phyloP scores from a whole-genome alignment of 1,140 invertebrate species.

The Zaprionus gabonicus region DNA sequence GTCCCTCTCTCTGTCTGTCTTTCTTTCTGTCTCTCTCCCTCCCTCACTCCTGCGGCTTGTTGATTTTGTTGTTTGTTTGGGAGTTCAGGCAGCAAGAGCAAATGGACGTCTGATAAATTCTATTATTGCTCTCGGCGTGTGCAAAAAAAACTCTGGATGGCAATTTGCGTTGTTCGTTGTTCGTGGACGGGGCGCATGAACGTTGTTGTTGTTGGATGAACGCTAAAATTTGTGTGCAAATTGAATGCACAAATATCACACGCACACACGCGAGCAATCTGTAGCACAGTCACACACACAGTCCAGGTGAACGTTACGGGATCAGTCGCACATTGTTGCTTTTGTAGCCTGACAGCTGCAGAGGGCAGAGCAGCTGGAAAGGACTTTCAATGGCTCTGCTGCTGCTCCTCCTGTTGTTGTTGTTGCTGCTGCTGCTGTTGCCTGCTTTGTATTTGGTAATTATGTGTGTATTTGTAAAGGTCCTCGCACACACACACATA shows the following conservation, averaged over 20 bases:
- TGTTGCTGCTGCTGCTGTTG: slow-evolving; percentile 17
- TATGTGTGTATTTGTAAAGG: slow-evolving; percentile 34
- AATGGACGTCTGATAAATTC: slow-evolving; percentile 57
- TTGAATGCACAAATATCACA: slow-evolving; percentile 68
- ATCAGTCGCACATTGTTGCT: slow-evolving; percentile 35
- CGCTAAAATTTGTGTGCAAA: slow-evolving; percentile 59
- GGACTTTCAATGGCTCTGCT: slow-evolving; percentile 24
- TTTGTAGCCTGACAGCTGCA: slow-evolving; percentile 38
- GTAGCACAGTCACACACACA: slow-evolving; percentile 10
- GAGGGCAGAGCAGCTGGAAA: slow-evolving; percentile 47
- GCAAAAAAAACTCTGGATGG: slow-evolving; percentile 58
- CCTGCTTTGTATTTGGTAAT: slow-evolving; percentile 24
- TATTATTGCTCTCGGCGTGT: slow-evolving; percentile 59
- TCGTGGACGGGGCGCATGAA: slow-evolving; percentile 59
- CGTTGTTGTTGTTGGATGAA: slow-evolving; percentile 24
- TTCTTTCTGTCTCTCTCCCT: slow-evolving; percentile 7
- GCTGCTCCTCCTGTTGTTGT: slow-evolving; percentile 14
- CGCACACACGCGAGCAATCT: slow-evolving; percentile 15
- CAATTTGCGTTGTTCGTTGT: slow-evolving; percentile 59
- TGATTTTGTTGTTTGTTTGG: slow-evolving; percentile 36
- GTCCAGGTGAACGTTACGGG: slow-evolving; percentile 35
- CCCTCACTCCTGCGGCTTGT: slow-evolving; percentile 14
- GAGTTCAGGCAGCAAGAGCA: slow-evolving; percentile 29
- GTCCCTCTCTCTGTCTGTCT: background rate
- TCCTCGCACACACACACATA: slow-evolving; percentile 39